Evolutionary conservation across 2,888 invertebrate species (phyloP), one percentile per base, ranked within the genome.

Genomic region (Drosophila robusta): DNA sequence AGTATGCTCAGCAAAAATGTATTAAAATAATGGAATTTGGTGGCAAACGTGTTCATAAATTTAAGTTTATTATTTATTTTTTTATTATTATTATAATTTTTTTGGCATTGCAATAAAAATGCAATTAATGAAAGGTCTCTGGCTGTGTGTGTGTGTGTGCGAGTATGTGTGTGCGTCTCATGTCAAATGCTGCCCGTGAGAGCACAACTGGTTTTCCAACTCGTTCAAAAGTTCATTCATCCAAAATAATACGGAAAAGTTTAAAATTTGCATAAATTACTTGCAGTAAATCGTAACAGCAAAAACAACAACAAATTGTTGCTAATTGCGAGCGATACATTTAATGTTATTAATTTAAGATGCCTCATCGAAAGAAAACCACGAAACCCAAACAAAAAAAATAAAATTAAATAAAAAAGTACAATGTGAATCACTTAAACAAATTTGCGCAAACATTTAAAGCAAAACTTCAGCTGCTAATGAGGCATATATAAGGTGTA

Each of bases 231-330:
- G 89, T 88, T 89, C 89, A 82, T 89, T 89, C 89, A 86, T 77
- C 89, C 87, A 77, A 78, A 89, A 89, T 89, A 89, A 89, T 89
- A 89, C 89, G 90, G 89, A 89, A 89, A 88, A 88, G 81, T 85
- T 80, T 65, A 80, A 82, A 79, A 80, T 88, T 76, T 89, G 85
- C 79, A 89, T 87, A 87, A 87, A 89, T 89, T 84, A 75, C 52
- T 68, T 75, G 51, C 74, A 60, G 75, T 65, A 50, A 76, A 79
- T 57, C 64, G 72, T 46, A 62, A 69, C 57, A 63, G 42, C 41
- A 70, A 16, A 49, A 62, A 32, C 49, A 49, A 18, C 44, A 55
- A 66, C 42, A 57, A 50, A 70, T 55, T 66, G 60, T 62, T 78
- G 78, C 75, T 75, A 75, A 75, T 75, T 75, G 57, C 78, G 42